phyloP scores from a whole-genome alignment of 1,140 invertebrate species.

The Drosophila sucinea region DNA sequence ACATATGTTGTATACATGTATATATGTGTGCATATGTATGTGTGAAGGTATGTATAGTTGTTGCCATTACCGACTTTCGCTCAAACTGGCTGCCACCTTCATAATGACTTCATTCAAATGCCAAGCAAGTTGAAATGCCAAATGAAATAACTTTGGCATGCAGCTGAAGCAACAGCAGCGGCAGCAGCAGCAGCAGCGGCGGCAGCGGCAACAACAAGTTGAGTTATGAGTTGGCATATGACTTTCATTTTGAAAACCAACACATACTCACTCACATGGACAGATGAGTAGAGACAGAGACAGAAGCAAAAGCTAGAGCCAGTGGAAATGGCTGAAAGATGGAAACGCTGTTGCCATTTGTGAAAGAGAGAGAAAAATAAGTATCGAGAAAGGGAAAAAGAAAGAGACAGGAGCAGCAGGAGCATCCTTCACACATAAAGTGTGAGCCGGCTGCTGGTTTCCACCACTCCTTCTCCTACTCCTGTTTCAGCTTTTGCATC shows the following conservation, averaged over 20 bases:
- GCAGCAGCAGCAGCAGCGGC: conserved; percentile 27
- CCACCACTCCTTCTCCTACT: neutral
- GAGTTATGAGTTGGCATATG: conserved; percentile 80
- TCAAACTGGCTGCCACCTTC: conserved; percentile 58
- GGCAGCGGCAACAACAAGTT: conserved; percentile 66
- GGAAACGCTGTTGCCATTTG: too few relatives aligned
- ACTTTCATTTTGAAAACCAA: conserved; percentile 76
- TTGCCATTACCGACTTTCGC: conserved; percentile 34
- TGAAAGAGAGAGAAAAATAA: neutral
- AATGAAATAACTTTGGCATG: conserved; percentile 75
- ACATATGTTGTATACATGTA: too few relatives aligned
- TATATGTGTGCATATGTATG: neutral
- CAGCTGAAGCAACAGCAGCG: conserved; percentile 23
- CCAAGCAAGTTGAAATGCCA: conserved; percentile 79
- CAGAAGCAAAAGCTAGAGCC: neutral
- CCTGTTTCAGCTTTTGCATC: conserved; percentile 18
- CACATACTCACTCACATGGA: conserved; percentile 17
- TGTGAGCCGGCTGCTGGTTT: conserved; percentile 55
- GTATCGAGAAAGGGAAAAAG: conserved; percentile 12
- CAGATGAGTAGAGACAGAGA: conserved; percentile 20
- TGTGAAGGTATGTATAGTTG: conserved; percentile 45
- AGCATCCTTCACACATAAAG: conserved; percentile 70
- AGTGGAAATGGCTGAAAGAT: conserved; percentile 29
- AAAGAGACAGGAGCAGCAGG: conserved; percentile 12
- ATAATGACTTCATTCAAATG: conserved; percentile 80